A percentile compares a stretch with the other conserved stretches of the same genome.
These are phyloP conservation scores for Epinotia ramella DNA, from an alignment of 2,888 invertebrate species.

Conservation along the genomic window DNA sequence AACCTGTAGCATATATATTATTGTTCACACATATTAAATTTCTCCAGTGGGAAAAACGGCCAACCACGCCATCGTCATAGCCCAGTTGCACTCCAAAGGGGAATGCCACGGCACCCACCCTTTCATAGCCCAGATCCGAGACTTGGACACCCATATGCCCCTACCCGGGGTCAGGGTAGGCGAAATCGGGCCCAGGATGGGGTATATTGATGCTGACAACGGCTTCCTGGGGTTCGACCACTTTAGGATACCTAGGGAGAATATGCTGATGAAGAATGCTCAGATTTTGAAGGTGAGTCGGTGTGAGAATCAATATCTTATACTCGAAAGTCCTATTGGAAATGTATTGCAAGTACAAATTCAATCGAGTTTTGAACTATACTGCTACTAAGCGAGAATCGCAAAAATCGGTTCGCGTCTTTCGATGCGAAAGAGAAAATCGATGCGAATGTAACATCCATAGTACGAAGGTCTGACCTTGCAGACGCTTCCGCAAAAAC, in stretches of 20 bases:
- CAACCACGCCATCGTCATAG: slow-evolving; percentile 95
- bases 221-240: slow-evolving; percentile 95
- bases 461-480: no score
- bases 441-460: no score
- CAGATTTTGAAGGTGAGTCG: slow-evolving; percentile 85
- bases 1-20: background rate
- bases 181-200: slow-evolving; percentile 96
- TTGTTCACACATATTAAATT: background rate
- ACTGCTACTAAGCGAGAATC: no score
- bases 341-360: no score
- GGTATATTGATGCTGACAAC: slow-evolving; percentile 95
- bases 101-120: slow-evolving; percentile 94
- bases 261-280: slow-evolving; percentile 97
- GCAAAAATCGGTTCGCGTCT: no score
- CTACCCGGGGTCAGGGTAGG: slow-evolving; percentile 94
- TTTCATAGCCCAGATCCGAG: slow-evolving; percentile 95
- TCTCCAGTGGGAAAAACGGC: slow-evolving; percentile 94
- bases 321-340: no score
- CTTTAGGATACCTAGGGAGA: slow-evolving; percentile 92
- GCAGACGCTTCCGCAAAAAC: no score
- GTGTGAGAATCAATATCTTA: background rate
- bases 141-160: slow-evolving; percentile 93
- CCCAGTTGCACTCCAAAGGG: slow-evolving; percentile 93
- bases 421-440: no score
- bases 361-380: no score